Percentiles rank a stretch among this genome's conserved stretches.
Conservation (phyloP, 2,888 invertebrate species). For the Tetrapedia diversipes region DNA sequence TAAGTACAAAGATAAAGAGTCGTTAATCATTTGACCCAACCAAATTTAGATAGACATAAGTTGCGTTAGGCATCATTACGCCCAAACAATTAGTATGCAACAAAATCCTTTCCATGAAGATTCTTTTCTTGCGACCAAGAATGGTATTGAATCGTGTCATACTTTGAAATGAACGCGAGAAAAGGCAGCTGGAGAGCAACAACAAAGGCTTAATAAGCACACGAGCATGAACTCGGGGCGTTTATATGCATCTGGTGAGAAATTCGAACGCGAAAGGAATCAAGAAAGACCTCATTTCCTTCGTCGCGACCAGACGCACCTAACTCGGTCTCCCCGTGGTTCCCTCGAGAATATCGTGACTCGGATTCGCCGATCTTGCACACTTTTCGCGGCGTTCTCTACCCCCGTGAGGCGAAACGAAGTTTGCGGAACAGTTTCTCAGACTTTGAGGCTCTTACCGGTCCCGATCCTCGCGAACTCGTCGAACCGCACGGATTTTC, state of each 20-base stretch:
- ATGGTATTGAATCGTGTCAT: too few species aligned
- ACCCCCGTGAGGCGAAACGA: conserved; percentile 56
- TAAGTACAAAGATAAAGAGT: too few species aligned
- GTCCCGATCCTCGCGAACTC: conserved; percentile 33
- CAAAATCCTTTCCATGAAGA: too few species aligned
- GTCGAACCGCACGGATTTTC: conserved; percentile 46
- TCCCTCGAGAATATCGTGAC: conserved; percentile 63
- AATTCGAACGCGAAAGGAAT: conserved; percentile 51
- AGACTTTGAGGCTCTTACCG: conserved; percentile 57
- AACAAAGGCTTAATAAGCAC: too few species aligned
- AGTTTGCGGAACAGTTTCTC: conserved; percentile 64
- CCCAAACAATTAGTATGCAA: too few species aligned
- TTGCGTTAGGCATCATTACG: too few species aligned
- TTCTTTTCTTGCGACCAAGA: too few species aligned
- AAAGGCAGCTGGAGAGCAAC: too few species aligned
- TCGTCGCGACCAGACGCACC: conserved; percentile 29
- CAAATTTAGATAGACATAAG: too few species aligned
- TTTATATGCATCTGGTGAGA: conserved; percentile 25
- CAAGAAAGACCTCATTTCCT: conserved; percentile 43
- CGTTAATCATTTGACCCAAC: too few species aligned
- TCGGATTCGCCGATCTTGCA: conserved; percentile 60
- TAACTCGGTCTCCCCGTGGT: conserved; percentile 29
- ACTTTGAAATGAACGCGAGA: too few species aligned
- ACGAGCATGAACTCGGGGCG: too few species aligned
- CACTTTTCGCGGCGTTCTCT: conserved; percentile 59